phyloP scores from a whole-genome alignment of 2,888 invertebrate species.

The Acronicta leporina region DNA sequence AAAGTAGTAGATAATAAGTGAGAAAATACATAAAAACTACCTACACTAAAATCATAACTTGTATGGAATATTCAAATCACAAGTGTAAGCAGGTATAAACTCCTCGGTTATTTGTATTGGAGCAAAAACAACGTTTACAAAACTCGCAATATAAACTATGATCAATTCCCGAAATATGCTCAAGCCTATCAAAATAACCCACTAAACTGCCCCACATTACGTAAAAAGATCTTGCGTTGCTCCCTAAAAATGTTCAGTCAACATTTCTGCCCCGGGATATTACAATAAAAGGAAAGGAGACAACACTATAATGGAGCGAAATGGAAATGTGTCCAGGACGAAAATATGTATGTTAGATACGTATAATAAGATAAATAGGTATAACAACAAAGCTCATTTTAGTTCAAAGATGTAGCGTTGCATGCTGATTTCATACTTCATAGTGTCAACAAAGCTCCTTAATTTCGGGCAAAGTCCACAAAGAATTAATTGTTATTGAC shows the following conservation, averaged over 20 bases:
- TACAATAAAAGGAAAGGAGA: conserved; percentile 34
- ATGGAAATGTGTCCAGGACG: conserved; percentile 44
- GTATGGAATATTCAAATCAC: too few species aligned
- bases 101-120: neutral
- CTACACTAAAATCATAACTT: neutral
- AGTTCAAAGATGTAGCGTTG: conserved; percentile 8
- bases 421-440: conserved; percentile 14
- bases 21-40: too few species aligned
- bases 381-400: conserved; percentile 23
- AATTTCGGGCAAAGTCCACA: conserved; percentile 29
- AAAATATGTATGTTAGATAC: conserved; percentile 51
- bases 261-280: conserved; percentile 33
- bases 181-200: conserved; percentile 17
- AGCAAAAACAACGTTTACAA: neutral
- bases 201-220: conserved; percentile 24
- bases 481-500: conserved; percentile 51
- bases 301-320: conserved; percentile 32
- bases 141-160: conserved; percentile 12
- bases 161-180: conserved; percentile 30
- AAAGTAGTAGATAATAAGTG: too few species aligned
- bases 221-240: conserved; percentile 29
- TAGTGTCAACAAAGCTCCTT: conserved; percentile 19
- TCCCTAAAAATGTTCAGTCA: conserved; percentile 35
- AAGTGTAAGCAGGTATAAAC: neutral
- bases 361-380: conserved; percentile 36